Percentiles rank a stretch among this genome's conserved stretches.
These are phyloP conservation scores for Drosophila hamatofila DNA, from an alignment of 2,888 invertebrate species.

Conservation along the genomic window DNA sequence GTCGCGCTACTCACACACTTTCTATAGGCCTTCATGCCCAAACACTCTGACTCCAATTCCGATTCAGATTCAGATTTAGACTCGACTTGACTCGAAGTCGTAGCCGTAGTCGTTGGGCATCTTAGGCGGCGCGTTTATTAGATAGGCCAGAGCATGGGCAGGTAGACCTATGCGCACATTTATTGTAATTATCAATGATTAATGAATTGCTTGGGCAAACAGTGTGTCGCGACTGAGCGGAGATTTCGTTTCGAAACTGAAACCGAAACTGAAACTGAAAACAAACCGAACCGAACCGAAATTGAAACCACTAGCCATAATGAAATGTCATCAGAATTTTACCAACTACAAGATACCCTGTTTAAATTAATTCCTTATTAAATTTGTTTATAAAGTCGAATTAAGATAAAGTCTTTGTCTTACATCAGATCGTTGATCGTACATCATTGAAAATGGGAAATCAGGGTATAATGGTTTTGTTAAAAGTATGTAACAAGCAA, in stretches of 20 bases:
- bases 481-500: too few relatives aligned
- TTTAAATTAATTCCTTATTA: too few relatives aligned
- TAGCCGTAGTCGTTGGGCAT: constrained; percentile 10
- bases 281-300: not conserved
- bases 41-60: constrained; percentile 4
- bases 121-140: constrained; percentile 59
- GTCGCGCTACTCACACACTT: constrained; percentile 25
- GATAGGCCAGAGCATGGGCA: constrained; percentile 39
- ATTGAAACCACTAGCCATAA: constrained; percentile 3
- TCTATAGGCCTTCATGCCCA: constrained; percentile 18
- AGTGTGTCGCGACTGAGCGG: constrained; percentile 53
- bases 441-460: too few relatives aligned
- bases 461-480: too few relatives aligned
- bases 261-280: constrained; percentile 22
- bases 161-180: constrained; percentile 66
- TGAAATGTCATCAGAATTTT: not conserved
- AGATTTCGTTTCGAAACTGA: constrained; percentile 32
- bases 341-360: not conserved
- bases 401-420: too few relatives aligned
- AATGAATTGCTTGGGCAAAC: constrained; percentile 80
- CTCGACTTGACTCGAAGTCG: not conserved
- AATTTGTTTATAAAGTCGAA: too few relatives aligned
- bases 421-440: too few relatives aligned
- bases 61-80: constrained; percentile 9
- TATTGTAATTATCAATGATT: constrained; percentile 82